Base-by-base conservation (phyloP, 2,888 invertebrate genomes). In the Nymphalis urticae region DNA sequence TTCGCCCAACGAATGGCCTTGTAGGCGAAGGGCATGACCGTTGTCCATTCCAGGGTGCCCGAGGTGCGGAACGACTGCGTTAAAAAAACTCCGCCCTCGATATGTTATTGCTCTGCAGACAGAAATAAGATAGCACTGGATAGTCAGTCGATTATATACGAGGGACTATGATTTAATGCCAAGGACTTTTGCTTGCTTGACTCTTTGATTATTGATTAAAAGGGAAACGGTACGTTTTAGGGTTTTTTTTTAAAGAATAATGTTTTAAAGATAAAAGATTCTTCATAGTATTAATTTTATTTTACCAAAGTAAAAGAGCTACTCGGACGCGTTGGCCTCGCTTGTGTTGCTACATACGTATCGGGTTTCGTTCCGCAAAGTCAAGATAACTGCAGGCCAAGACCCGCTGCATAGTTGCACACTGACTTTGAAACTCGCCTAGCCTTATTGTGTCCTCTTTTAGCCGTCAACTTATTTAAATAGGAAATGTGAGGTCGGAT, bases 301-400 rank as follows among this genome's bases (percentile, higher is more conserved):
- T 42, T 42, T 42, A 13, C 42, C 48, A 62, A 61, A 36, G 62
- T 56, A 58, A 67, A 67, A 67, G 66, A 67, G 58, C 21, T 48
- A 53, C 65, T 64, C 68, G 70, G 73, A 73, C 75, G 77, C 82
- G 81, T 76, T 79, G 89, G 83, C 89, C 90, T 89, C 87, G 89
- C 83, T 82, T 71, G 69, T 83, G 85, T 87, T 80, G 85, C 86
- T 82, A 85, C 80, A 83, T 84, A 82, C 85, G 81, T 88, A 88
- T 91, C 88, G 85, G 81, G 87, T 90, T 89, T 87, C 91, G 85
- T 92, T 92, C 92, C 91, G 92, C 90, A 91, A 90, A 88, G 83
- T 86, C 85, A 80, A 90, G 88, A 90, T 90, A 87, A 81, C 88
- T 88, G 84, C 85, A 80, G 78, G 78, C 77, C 79, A 75, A 80